Percentiles rank a stretch among this genome's conserved stretches.
Conservation (phyloP, 2,797 vertebrate species). For the Pampus argenteus region DNA sequence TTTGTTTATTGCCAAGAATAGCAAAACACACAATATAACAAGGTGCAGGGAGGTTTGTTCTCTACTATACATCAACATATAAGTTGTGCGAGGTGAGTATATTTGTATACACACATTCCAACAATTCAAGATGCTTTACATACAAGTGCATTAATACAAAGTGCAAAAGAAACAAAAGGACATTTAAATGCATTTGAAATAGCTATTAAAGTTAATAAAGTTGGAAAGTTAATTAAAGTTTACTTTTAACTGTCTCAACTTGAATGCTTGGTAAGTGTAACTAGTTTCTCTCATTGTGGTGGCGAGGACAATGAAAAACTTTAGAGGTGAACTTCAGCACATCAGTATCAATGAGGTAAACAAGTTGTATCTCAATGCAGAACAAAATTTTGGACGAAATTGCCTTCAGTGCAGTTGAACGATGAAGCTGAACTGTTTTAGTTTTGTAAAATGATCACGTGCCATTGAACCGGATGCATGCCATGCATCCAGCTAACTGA, state of each 20-base stretch:
- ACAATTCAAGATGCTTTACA: too few species aligned
- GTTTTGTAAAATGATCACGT: slow-evolving; percentile 11
- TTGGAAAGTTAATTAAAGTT: too few species aligned
- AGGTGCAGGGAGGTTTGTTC: slow-evolving; percentile 1
- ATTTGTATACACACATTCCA: too few species aligned
- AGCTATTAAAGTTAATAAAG: too few species aligned
- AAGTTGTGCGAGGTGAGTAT: too few species aligned
- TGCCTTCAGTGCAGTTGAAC: neutral
- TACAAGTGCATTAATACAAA: too few species aligned
- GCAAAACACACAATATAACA: slow-evolving; percentile 8
- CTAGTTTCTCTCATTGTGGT: neutral
- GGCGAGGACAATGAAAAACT: neutral
- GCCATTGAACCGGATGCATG: slow-evolving; percentile 29
- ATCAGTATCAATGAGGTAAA: neutral
- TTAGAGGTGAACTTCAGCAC: neutral
- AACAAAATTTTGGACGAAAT: neutral
- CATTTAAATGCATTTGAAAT: too few species aligned
- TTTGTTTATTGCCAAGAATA: slow-evolving; percentile 15
- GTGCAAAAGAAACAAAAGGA: too few species aligned
- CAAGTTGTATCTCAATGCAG: neutral
- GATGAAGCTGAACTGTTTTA: neutral
- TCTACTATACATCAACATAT: slow-evolving; percentile 7
- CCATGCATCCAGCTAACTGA: slow-evolving; percentile 53
- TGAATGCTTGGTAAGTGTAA: neutral
- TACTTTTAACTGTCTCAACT: neutral